Percentiles rank a stretch among this genome's conserved stretches.
phyloP scores from a whole-genome alignment of 2,113 vertebrate genomes.

The Ptilorrhoa leucosticta region DNA sequence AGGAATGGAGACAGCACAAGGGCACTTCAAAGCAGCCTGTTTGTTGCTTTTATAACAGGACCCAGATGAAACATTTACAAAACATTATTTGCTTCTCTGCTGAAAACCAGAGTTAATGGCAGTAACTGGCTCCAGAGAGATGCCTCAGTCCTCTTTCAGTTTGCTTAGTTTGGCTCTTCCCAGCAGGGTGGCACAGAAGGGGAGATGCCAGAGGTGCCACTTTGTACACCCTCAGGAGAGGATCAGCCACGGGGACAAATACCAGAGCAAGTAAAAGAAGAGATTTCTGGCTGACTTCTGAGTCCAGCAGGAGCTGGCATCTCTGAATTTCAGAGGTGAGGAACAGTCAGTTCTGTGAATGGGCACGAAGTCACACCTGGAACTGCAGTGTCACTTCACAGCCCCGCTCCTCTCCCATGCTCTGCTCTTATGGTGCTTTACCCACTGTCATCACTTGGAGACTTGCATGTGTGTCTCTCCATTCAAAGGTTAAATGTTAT shows the following conservation, averaged over 20 bases:
- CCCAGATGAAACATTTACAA: background rate
- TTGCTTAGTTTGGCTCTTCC: background rate
- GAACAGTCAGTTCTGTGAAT: background rate
- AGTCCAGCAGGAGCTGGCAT: background rate
- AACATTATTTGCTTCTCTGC: background rate
- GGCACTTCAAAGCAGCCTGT: background rate
- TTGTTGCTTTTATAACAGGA: background rate
- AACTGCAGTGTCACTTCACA: background rate
- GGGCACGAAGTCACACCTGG: background rate
- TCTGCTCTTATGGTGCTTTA: background rate
- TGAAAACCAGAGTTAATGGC: background rate
- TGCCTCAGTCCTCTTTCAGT: background rate
- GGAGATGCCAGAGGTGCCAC: background rate
- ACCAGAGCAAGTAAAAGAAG: background rate
- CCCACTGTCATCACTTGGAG: too few relatives aligned
- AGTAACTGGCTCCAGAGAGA: background rate
- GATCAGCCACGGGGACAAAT: background rate
- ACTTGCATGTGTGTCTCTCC: background rate
- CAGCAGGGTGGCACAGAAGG: background rate
- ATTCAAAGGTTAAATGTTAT: background rate
- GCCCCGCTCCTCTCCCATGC: fast-evolving
- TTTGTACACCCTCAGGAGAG: background rate
- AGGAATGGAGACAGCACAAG: background rate
- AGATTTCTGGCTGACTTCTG: background rate
- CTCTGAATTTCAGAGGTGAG: background rate